These are phyloP conservation scores for Andrena camellia DNA, from an alignment of 2,888 invertebrate species.

Conservation along the genomic window DNA sequence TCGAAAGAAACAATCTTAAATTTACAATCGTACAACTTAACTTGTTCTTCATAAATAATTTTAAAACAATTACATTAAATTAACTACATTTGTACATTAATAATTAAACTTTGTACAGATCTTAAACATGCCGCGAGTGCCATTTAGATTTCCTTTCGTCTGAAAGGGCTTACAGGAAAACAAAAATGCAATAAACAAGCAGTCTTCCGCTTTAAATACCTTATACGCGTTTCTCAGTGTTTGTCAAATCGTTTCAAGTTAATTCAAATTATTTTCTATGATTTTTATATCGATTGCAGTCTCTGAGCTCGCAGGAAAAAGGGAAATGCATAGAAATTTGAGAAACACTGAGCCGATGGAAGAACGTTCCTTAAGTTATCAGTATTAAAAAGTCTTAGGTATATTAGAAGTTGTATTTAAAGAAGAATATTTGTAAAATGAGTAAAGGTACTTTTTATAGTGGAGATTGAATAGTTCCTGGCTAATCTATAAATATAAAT, in stretches of 20 bases:
- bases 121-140: constrained; percentile 25
- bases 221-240: neutral
- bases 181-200: constrained; percentile 64
- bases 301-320: constrained; percentile 1
- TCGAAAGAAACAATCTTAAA: constrained; percentile 41
- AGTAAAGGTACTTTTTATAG: neutral
- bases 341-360: constrained; percentile 21
- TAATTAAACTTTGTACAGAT: constrained; percentile 53
- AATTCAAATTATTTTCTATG: constrained; percentile 1
- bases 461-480: constrained; percentile 7
- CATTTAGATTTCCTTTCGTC: constrained; percentile 11
- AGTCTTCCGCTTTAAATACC: constrained; percentile 63
- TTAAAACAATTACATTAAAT: constrained; percentile 33
- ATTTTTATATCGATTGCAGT: constrained; percentile 30
- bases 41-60: constrained; percentile 62
- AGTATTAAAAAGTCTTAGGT: constrained; percentile 12
- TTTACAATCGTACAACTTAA: constrained; percentile 26
- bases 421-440: constrained; percentile 11
- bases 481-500: constrained; percentile 26
- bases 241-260: constrained; percentile 2
- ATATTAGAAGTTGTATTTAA: constrained; percentile 9
- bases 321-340: constrained; percentile 6
- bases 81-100: constrained; percentile 65
- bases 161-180: constrained; percentile 45
- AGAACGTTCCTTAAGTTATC: neutral